Evolutionary conservation across 2,888 invertebrate species (phyloP), one percentile per base, ranked within the genome.

Genomic region (Coelogynopora nodosa): DNA sequence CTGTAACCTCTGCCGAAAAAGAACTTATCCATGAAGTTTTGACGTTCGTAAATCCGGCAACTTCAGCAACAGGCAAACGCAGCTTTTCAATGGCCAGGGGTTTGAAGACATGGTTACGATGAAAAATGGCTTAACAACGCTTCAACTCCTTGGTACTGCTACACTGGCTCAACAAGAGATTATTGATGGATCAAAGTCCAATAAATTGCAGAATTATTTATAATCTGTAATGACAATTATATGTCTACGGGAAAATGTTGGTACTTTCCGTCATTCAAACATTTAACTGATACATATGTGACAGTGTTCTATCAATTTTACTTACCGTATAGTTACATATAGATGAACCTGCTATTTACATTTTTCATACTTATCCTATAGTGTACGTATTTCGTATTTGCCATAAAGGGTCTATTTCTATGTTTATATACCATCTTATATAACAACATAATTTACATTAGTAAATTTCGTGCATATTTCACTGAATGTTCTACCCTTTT

Each of bases 41-140:
- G 74, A 74, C 23, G 74, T 74, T 74, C 5, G 27, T 74, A 74
- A 74, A 74, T 74, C 74, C 23, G 74, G 74, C 74, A 74, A 74
- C 74, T 74, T 74, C 74, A 74, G 74, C 74, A 74, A 74, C 23
- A 74, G 74, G 74, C 74, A 74, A 74, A 74, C 23, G 27, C 74
- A 74, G 18, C 74, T 74, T 74, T 74, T 74, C 74, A 74, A 74
- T 74, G 74, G 5, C 74, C 74, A 74, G 74, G 27, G 5, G 23
- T 74, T 23, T 74, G 18, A 74, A 74, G 74, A 74, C 27, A 74
- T 26, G 18, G 74, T 23, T 74, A 23, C 27, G 5, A 26, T 23
- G 2, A 23, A 74, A 74, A 74, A 74, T 74, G 74, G 23, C 74
- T 26, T 26, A 74, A 74, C 27, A 74, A 74, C 23, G 23, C 74